phyloP scores from a whole-genome alignment of 2,888 invertebrate genomes.

The Brassicogethes aeneus region DNA sequence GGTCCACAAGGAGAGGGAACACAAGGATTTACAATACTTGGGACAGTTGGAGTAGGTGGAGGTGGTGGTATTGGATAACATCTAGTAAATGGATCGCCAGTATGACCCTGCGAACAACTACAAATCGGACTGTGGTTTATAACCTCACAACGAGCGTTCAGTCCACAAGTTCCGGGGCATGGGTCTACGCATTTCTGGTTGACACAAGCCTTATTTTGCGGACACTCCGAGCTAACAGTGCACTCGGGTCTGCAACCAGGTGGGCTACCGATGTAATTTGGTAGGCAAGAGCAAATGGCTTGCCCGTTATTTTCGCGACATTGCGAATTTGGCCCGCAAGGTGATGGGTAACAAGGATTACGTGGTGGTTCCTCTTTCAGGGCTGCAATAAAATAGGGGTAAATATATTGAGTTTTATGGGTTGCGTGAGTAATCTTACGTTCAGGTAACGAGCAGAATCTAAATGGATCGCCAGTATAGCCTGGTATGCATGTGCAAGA shows the following conservation, averaged over 20 bases:
- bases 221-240: slow-evolving; percentile 72
- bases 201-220: slow-evolving; percentile 68
- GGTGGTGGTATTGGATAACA: slow-evolving; percentile 49
- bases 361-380: slow-evolving; percentile 30
- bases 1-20: slow-evolving; percentile 40
- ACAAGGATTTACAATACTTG: slow-evolving; percentile 29
- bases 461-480: slow-evolving; percentile 57
- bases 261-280: slow-evolving; percentile 64
- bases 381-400: slow-evolving; percentile 13
- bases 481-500: slow-evolving; percentile 51
- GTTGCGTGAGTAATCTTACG: slow-evolving; percentile 19
- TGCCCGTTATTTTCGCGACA: slow-evolving; percentile 61
- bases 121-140: slow-evolving; percentile 78
- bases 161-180: slow-evolving; percentile 73
- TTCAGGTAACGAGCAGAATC: slow-evolving; percentile 37
- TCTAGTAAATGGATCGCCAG: slow-evolving; percentile 73
- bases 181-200: slow-evolving; percentile 77
- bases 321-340: slow-evolving; percentile 74
- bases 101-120: slow-evolving; percentile 61
- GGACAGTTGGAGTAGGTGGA: slow-evolving; percentile 14
- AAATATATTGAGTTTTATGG: too few species aligned
- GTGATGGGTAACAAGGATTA: slow-evolving; percentile 66
- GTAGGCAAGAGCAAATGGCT: slow-evolving; percentile 71
- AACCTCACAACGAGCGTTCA: slow-evolving; percentile 67
- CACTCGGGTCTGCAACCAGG: slow-evolving; percentile 80